These are phyloP conservation scores for Drosophila anceps DNA, from an alignment of 2,888 invertebrate genomes.

Conservation along the genomic window DNA sequence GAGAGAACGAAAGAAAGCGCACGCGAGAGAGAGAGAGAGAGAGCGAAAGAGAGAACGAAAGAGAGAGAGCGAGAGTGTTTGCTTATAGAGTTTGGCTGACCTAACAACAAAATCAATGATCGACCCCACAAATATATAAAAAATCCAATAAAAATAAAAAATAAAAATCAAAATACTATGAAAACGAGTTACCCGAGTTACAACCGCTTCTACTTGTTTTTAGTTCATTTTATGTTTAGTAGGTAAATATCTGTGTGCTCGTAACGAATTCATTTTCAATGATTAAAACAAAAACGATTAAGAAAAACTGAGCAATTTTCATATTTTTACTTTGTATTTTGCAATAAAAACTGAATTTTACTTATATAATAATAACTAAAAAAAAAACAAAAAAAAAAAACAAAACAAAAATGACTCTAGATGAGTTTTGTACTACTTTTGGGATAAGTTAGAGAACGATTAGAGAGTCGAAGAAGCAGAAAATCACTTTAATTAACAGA, in stretches of 20 bases:
- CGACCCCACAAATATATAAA: conserved; percentile 16
- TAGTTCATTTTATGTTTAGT: conserved; percentile 80
- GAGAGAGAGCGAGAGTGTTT: conserved; percentile 30
- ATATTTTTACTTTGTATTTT: conserved; percentile 80
- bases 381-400: not conserved
- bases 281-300: conserved; percentile 66
- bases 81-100: conserved; percentile 60
- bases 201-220: conserved; percentile 79
- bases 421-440: conserved; percentile 28
- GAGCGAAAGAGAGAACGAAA: conserved; percentile 42
- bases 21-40: conserved; percentile 47
- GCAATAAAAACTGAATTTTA: conserved; percentile 74
- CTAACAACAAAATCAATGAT: conserved; percentile 18
- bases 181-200: conserved; percentile 69
- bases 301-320: conserved; percentile 74
- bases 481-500: not conserved
- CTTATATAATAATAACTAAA: conserved; percentile 50
- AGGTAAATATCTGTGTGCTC: conserved; percentile 81
- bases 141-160: conserved; percentile 4
- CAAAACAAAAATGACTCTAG: not conserved
- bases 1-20: conserved; percentile 46
- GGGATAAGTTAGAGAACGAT: conserved; percentile 8
- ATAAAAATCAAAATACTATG: conserved; percentile 25
- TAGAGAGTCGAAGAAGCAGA: no score
- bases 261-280: conserved; percentile 72